Percentiles rank a stretch among this genome's conserved stretches.
These are phyloP conservation scores for Coccyzus lansbergi DNA, from an alignment of 2,797 vertebrate genomes.

Conservation along the genomic window DNA sequence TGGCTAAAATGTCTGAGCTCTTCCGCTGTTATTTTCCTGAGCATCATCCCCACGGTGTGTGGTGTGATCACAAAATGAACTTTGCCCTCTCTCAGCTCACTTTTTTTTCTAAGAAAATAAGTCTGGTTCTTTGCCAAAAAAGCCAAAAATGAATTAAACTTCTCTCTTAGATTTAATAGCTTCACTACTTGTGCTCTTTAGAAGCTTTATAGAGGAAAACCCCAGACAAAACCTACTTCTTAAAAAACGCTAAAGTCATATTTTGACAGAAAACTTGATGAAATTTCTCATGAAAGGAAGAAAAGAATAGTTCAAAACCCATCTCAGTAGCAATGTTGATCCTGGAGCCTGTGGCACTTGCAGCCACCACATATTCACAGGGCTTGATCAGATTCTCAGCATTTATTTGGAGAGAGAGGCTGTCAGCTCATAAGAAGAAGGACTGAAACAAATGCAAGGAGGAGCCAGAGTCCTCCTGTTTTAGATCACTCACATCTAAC, in stretches of 20 bases:
- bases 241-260: not conserved
- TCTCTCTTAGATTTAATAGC: not conserved
- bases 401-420: not conserved
- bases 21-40: not conserved
- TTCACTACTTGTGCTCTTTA: accelerated
- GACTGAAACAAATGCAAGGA: not conserved
- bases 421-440: not conserved
- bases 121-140: not conserved
- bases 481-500: not conserved
- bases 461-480: not conserved
- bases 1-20: not conserved
- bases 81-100: not conserved
- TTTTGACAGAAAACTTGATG: not conserved
- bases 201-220: not conserved
- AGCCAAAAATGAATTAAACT: not conserved
- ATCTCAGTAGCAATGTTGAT: not conserved
- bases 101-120: not conserved
- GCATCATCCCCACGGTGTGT: not conserved
- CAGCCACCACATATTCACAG: accelerated
- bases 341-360: not conserved
- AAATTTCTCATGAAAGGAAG: not conserved
- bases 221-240: not conserved
- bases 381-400: not conserved
- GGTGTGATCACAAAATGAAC: not conserved
- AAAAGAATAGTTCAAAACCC: not conserved